A percentile compares a stretch with the other conserved stretches of the same genome.
Conservation (phyloP, 2,888 invertebrate species). For the Eugnorisma glareosa region DNA sequence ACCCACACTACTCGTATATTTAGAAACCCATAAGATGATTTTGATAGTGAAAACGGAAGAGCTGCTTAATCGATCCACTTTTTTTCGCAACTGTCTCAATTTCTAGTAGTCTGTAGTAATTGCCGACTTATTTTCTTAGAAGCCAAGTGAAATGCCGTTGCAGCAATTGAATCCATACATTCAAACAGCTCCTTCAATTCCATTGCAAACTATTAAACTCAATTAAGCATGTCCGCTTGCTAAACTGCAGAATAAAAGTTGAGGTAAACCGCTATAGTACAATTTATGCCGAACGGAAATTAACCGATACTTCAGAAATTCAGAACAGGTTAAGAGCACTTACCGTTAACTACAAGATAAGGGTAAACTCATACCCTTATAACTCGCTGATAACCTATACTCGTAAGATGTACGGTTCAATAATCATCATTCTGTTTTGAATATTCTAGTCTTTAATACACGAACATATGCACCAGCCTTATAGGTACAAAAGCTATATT, state of each 20-base stretch:
- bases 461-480: constrained; percentile 3
- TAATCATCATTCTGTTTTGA: not conserved
- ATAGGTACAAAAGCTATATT: constrained; percentile 8
- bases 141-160: constrained; percentile 21
- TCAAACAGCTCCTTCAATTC: constrained; percentile 26
- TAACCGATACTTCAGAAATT: constrained; percentile 22
- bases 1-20: not conserved
- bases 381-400: constrained; percentile 41
- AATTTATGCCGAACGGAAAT: constrained; percentile 21
- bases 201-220: constrained; percentile 19
- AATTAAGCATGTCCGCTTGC: constrained; percentile 24
- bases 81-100: not conserved
- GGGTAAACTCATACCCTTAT: constrained; percentile 30
- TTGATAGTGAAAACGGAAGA: constrained; percentile 10
- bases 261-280: constrained; percentile 10
- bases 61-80: not conserved
- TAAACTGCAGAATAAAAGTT: constrained; percentile 15
- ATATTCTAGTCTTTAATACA: constrained; percentile 14
- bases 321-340: constrained; percentile 26
- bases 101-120: not conserved
- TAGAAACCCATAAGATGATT: not conserved
- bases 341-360: constrained; percentile 40
- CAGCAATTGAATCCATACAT: constrained; percentile 12
- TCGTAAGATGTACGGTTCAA: constrained; percentile 23
- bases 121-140: constrained; percentile 10